These are phyloP conservation scores for Ellobium chinense DNA, from an alignment of 2,888 invertebrate genomes.

Conservation along the genomic window DNA sequence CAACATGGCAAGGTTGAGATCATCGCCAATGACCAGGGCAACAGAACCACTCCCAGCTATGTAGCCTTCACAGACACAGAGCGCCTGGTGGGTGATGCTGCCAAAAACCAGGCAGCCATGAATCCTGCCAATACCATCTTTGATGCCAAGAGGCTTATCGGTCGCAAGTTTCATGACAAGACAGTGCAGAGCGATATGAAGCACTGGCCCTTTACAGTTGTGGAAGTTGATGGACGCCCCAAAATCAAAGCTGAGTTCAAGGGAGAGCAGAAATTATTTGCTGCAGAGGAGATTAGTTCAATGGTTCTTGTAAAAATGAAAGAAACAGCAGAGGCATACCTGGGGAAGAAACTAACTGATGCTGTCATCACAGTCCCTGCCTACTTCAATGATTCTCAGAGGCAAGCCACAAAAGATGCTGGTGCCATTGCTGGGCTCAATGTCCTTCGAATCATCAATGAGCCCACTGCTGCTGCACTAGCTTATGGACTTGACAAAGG, in stretches of 20 bases:
- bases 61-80: conserved; percentile 85
- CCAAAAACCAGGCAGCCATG: conserved; percentile 81
- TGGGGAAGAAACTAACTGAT: conserved; percentile 82
- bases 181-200: conserved; percentile 69
- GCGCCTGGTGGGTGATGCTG: conserved; percentile 80
- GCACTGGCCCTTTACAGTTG: conserved; percentile 68
- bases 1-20: conserved; percentile 81
- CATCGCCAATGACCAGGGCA: conserved; percentile 82
- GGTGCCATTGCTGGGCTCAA: conserved; percentile 80
- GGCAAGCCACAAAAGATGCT: conserved; percentile 83
- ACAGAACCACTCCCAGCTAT: conserved; percentile 87
- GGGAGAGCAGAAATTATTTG: conserved; percentile 90
- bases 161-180: conserved; percentile 63
- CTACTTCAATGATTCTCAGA: conserved; percentile 80
- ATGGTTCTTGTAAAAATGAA: conserved; percentile 96
- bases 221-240: conserved; percentile 64
- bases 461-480: conserved; percentile 76
- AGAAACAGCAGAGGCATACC: conserved; percentile 79
- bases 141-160: conserved; percentile 73
- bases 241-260: conserved; percentile 81
- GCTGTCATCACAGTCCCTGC: conserved; percentile 79
- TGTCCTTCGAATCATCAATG: conserved; percentile 84
- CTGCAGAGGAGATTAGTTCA: conserved; percentile 92
- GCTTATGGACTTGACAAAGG: not conserved
- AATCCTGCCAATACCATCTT: conserved; percentile 87